Evolutionary conservation across 30 jellyfish, hydroid and myxozoan genomes (phyloP), one percentile per base, ranked within the genome.

Genomic region (Phacellophora camtschatica): DNA sequence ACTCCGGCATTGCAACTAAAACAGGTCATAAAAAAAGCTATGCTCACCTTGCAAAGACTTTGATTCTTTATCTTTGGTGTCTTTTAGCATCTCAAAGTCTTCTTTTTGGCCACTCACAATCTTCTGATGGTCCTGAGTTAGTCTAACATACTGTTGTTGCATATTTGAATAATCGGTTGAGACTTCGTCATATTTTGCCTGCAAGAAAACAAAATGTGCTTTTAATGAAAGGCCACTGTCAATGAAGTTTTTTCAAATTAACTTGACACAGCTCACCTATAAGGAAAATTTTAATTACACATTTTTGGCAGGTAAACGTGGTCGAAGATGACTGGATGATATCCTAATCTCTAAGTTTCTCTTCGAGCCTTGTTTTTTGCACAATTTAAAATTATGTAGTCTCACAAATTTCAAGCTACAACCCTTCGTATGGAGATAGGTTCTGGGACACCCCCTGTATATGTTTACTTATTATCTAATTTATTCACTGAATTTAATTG

Each of bases 181-280:
- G 8, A 82, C 69, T 82, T 89, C 97, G 28, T 89, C 97, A 41
- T 89, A 90, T 25, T 77, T 53, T 0, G 97, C 97, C 97, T 88
- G 56, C 12, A 16, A 70, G 30, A 15, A 39, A 27, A 50, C 31
- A 67, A 54, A 69, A 2, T 18, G 18, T 32, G 15, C 10, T 11
- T 25, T 32, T 15, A 19, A 12, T 45, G 58, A 0, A 0, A n/a
- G n/a, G n/a, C n/a, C n/a, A n/a, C n/a, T n/a, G n/a, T n/a, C n/a
- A n/a, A n/a, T n/a, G n/a, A n/a, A n/a, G n/a, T n/a, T n/a, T n/a
- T n/a, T n/a, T n/a, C n/a, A n/a, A n/a, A n/a, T n/a, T n/a, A n/a
- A n/a, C n/a, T n/a, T n/a, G n/a, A n/a, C n/a, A n/a, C n/a, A n/a
- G n/a, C n/a, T n/a, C n/a, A n/a, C n/a, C n/a, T n/a, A n/a, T n/a